These are phyloP conservation scores for Drosophila testacea DNA, from an alignment of 2,888 invertebrate species.

Conservation along the genomic window DNA sequence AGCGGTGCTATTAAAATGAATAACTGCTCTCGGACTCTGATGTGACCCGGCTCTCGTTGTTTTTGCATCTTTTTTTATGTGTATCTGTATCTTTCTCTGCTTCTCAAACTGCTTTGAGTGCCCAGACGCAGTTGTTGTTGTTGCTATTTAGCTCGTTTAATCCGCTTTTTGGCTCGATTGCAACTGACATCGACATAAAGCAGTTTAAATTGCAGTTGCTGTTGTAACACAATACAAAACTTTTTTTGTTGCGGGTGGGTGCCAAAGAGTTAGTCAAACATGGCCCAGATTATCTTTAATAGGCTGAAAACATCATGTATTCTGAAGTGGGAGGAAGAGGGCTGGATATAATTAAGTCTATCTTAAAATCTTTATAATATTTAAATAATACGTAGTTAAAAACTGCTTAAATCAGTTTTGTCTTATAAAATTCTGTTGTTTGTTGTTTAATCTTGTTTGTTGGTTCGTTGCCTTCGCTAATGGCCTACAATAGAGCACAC, in stretches of 20 bases:
- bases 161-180: conserved; percentile 45
- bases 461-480: conserved; percentile 65
- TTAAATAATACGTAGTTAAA: conserved; percentile 11
- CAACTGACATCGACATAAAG: conserved; percentile 50
- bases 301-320: conserved; percentile 12
- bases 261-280: conserved; percentile 15
- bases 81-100: conserved; percentile 17
- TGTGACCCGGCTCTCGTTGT: conserved; percentile 16
- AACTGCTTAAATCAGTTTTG: not conserved
- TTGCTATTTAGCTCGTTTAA: conserved; percentile 34
- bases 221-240: not conserved
- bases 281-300: conserved; percentile 29
- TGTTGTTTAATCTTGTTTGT: conserved; percentile 29
- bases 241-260: conserved; percentile 21
- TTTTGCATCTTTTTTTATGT: conserved; percentile 18
- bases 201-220: conserved; percentile 33
- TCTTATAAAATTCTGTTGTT: conserved; percentile 19
- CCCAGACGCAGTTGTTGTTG: conserved; percentile 14
- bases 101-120: conserved; percentile 42
- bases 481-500: conserved; percentile 53
- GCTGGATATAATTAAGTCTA: conserved; percentile 6
- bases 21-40: conserved; percentile 28
- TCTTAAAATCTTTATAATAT: not conserved
- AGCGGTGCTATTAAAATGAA: conserved; percentile 39
- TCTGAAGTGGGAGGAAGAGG: not conserved